Evolutionary conservation across 2,888 invertebrate species (phyloP).

Genomic region (Tridacna gigas): DNA sequence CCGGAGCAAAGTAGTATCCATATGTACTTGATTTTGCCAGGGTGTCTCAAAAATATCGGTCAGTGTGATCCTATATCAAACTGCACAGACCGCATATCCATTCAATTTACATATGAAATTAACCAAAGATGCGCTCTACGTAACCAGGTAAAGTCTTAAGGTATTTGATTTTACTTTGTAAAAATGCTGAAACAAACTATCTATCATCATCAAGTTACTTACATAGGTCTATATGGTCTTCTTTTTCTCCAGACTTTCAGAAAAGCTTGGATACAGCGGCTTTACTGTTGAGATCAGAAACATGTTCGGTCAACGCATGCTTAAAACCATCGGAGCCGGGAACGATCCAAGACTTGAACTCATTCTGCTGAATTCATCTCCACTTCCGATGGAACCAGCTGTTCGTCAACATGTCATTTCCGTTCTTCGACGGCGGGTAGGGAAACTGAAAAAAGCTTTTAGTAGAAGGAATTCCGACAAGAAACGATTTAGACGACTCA

Average conservation of each 20-base stretch:
- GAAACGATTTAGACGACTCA: too few species aligned
- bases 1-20: too few species aligned
- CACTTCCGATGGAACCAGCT: slow-evolving; percentile 29
- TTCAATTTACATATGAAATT: too few species aligned
- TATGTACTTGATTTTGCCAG: too few species aligned
- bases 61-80: too few species aligned
- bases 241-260: slow-evolving; percentile 29
- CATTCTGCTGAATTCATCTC: slow-evolving; percentile 41
- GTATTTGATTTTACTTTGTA: too few species aligned
- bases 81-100: too few species aligned
- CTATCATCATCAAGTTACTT: too few species aligned
- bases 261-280: slow-evolving; percentile 50
- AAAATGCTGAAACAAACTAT: too few species aligned
- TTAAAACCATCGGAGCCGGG: slow-evolving; percentile 53
- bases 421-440: slow-evolving; percentile 35
- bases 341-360: slow-evolving; percentile 49
- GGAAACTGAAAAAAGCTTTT: neutral
- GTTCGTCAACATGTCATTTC: slow-evolving; percentile 40
- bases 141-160: too few species aligned
- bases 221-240: neutral
- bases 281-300: slow-evolving; percentile 52
- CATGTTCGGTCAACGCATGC: slow-evolving; percentile 41
- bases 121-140: too few species aligned
- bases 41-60: too few species aligned
- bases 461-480: neutral